Evolutionary conservation across 2,888 invertebrate species (phyloP).

Genomic region (Sialis lutaria): DNA sequence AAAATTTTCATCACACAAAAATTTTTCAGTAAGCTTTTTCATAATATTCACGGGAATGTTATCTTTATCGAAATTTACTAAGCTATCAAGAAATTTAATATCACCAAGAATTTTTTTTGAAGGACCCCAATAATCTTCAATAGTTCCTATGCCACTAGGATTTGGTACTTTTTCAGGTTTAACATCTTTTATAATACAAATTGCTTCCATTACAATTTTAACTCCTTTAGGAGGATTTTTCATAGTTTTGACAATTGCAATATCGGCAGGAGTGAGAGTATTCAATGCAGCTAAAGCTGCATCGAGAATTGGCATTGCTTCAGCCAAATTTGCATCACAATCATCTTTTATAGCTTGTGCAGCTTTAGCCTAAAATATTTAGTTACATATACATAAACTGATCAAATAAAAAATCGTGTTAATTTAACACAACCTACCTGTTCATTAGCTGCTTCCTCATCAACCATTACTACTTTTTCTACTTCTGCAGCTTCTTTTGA

Average conservation of each 20-base stretch:
- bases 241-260: slow-evolving; percentile 90
- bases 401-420: background rate
- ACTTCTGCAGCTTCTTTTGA: slow-evolving; percentile 71
- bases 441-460: slow-evolving; percentile 62
- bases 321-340: slow-evolving; percentile 79
- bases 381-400: background rate
- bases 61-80: slow-evolving; percentile 83
- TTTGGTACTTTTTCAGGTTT: slow-evolving; percentile 79
- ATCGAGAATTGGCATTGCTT: slow-evolving; percentile 82
- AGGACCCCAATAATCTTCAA: slow-evolving; percentile 88
- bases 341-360: slow-evolving; percentile 83
- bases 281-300: slow-evolving; percentile 74
- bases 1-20: slow-evolving; percentile 70
- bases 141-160: slow-evolving; percentile 63
- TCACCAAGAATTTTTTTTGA: slow-evolving; percentile 79
- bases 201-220: slow-evolving; percentile 84
- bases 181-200: slow-evolving; percentile 82
- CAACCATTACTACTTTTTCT: slow-evolving; percentile 60
- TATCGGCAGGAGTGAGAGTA: slow-evolving; percentile 76
- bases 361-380: slow-evolving; percentile 28
- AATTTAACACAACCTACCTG: slow-evolving; percentile 26
- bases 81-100: slow-evolving; percentile 75
- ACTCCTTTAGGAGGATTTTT: slow-evolving; percentile 87
- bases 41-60: slow-evolving; percentile 74
- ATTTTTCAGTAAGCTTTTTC: slow-evolving; percentile 64